A percentile compares a stretch with the other conserved stretches of the same genome.
These are phyloP conservation scores for Helicorthomorpha holstii DNA, from an alignment of 1,140 invertebrate species.

Conservation along the genomic window DNA sequence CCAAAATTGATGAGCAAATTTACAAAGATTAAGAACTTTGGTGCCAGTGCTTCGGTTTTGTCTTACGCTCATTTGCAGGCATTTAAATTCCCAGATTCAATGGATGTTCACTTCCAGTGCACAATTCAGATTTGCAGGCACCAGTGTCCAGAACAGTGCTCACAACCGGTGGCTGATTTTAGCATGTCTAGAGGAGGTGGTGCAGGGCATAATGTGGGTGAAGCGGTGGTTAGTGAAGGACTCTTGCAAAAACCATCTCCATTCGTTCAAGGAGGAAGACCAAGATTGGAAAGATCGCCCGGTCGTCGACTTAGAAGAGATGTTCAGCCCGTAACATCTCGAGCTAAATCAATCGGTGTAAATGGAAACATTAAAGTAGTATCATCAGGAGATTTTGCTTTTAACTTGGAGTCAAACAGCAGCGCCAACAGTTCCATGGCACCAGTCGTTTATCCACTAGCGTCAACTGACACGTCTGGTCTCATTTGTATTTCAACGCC, in stretches of 20 bases:
- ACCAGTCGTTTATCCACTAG: conserved; percentile 41
- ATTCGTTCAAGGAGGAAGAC: conserved; percentile 4
- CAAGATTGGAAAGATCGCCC: conserved; percentile 1
- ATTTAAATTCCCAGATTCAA: conserved; percentile 89
- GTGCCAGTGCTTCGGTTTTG: conserved; percentile 71
- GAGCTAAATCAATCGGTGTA: conserved; percentile 16
- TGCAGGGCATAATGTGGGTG: conserved; percentile 35
- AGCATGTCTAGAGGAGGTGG: too few relatives aligned
- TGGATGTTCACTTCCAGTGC: conserved; percentile 93
- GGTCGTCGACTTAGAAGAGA: background rate
- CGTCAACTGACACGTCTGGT: conserved; percentile 20
- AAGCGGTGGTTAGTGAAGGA: conserved; percentile 14
- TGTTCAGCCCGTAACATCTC: background rate
- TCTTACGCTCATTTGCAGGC: conserved; percentile 83
- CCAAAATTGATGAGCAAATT: conserved; percentile 86
- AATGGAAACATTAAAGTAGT: conserved; percentile 42
- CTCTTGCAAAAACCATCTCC: background rate
- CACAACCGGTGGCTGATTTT: conserved; percentile 43
- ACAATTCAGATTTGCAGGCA: conserved; percentile 87
- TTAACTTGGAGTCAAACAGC: conserved; percentile 41
- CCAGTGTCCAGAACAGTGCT: conserved; percentile 75
- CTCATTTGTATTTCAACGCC: conserved; percentile 83
- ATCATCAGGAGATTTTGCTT: conserved; percentile 65
- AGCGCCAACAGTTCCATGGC: conserved; percentile 26
- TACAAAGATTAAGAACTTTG: conserved; percentile 90